These are phyloP conservation scores for Syrmaticus mikado DNA, from an alignment of 2,113 vertebrate species.

Conservation along the genomic window DNA sequence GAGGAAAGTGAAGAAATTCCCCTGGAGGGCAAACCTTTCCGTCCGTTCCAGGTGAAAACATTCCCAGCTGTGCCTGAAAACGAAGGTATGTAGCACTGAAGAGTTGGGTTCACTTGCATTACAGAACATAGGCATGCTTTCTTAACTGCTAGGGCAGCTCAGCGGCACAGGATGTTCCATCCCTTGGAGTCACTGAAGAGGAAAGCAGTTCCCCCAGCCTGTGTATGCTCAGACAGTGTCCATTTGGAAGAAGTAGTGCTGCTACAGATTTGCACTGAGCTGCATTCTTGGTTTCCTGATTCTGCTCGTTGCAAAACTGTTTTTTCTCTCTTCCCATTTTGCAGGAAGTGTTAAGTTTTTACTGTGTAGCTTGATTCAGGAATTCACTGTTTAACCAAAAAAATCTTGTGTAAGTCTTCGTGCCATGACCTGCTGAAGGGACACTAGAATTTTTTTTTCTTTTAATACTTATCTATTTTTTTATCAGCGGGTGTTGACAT, in stretches of 20 bases:
- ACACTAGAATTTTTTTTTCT: not conserved
- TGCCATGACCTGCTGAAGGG: not conserved
- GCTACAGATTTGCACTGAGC: not conserved
- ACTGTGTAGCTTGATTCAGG: not conserved
- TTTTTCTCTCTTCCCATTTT: not conserved
- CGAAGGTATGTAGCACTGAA: slow-evolving; percentile 83
- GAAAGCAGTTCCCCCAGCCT: not conserved
- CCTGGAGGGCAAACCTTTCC: slow-evolving; percentile 86
- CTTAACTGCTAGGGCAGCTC: not conserved
- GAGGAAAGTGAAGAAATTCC: slow-evolving; percentile 91
- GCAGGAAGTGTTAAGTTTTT: not conserved
- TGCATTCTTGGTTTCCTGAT: not conserved
- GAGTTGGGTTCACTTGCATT: rapidly evolving
- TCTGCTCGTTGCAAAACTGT: not conserved
- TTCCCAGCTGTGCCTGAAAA: slow-evolving; percentile 87
- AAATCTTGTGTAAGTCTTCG: rapidly evolving
- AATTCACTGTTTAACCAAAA: not conserved
- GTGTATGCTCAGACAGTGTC: not conserved
- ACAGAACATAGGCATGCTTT: rapidly evolving
- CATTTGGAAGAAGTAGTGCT: not conserved
- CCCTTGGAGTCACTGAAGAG: not conserved
- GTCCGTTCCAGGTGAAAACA: slow-evolving; percentile 90
- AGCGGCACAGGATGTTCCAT: not conserved
- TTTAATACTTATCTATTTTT: not conserved
- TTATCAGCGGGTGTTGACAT: not conserved